These are phyloP conservation scores for Leptonema lineaticorne DNA, from an alignment of 1,140 invertebrate genomes.

Conservation along the genomic window DNA sequence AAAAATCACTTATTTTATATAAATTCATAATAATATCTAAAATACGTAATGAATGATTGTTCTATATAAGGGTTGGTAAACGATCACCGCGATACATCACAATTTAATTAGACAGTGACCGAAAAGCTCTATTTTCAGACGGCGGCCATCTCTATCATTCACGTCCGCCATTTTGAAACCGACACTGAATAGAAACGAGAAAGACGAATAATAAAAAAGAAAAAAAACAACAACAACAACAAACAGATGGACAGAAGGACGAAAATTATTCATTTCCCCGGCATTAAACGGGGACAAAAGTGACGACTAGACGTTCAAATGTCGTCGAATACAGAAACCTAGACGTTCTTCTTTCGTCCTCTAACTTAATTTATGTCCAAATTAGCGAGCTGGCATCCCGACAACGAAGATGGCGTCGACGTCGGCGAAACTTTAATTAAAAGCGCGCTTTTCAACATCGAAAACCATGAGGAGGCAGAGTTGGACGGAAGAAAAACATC, in stretches of 20 bases:
- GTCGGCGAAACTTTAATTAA: conserved; percentile 25
- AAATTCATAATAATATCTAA: too few species aligned
- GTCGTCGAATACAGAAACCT: not conserved
- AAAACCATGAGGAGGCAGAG: not conserved
- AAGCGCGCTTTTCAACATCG: not conserved
- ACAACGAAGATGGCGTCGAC: not conserved
- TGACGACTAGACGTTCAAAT: conserved; percentile 4
- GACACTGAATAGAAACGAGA: not conserved
- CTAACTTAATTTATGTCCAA: conserved; percentile 25
- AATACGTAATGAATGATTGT: too few species aligned
- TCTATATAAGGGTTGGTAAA: too few species aligned
- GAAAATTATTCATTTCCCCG: conserved; percentile 24
- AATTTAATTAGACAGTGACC: not conserved
- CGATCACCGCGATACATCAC: not conserved
- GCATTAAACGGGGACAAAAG: conserved; percentile 23
- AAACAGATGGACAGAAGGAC: not conserved
- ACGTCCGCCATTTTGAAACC: not conserved
- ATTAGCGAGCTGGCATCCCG: conserved; percentile 14
- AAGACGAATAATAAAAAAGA: not conserved
- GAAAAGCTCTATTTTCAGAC: not conserved
- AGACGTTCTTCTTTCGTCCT: conserved; percentile 3
- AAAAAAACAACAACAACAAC: too few species aligned
- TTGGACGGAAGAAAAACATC: too few species aligned
- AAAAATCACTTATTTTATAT: too few species aligned
- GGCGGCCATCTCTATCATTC: too few species aligned